Conservation (phyloP, 92 coral and sea anemone genomes). For the Hydrozoanthus gracilis region DNA sequence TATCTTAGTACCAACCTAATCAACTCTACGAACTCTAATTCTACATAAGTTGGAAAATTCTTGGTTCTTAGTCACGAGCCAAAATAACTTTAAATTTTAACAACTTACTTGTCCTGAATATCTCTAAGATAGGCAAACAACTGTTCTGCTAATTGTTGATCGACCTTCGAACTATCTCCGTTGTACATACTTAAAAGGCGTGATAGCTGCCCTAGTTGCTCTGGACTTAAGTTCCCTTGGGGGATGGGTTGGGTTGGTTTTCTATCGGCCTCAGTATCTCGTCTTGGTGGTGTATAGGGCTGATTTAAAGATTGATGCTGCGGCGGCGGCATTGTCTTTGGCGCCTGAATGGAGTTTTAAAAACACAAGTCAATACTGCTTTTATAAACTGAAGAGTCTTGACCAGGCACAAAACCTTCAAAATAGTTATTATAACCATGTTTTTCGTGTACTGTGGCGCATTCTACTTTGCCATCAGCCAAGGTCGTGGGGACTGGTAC, state of each 20-base stretch:
- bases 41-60: too few relatives aligned
- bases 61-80: too few relatives aligned
- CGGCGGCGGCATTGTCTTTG: neutral
- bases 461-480: too few relatives aligned
- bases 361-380: neutral
- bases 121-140: constrained; percentile 62
- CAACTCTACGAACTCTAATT: neutral
- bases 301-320: constrained; percentile 5
- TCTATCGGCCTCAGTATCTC: constrained; percentile 20
- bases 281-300: constrained; percentile 43
- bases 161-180: constrained; percentile 43
- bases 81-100: neutral
- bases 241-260: constrained; percentile 21
- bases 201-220: constrained; percentile 61
- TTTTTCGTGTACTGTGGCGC: too few relatives aligned
- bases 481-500: too few relatives aligned
- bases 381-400: too few relatives aligned
- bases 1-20: neutral
- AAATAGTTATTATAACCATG: too few relatives aligned
- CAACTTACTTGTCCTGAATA: constrained; percentile 58
- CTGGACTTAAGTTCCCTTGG: constrained; percentile 45
- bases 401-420: too few relatives aligned
- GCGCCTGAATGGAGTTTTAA: neutral
- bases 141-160: constrained; percentile 53
- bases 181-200: constrained; percentile 64